Evolutionary conservation across 2,113 vertebrate genomes (phyloP), one percentile per base, ranked within the genome.

Genomic region (Laterallus jamaicensis): DNA sequence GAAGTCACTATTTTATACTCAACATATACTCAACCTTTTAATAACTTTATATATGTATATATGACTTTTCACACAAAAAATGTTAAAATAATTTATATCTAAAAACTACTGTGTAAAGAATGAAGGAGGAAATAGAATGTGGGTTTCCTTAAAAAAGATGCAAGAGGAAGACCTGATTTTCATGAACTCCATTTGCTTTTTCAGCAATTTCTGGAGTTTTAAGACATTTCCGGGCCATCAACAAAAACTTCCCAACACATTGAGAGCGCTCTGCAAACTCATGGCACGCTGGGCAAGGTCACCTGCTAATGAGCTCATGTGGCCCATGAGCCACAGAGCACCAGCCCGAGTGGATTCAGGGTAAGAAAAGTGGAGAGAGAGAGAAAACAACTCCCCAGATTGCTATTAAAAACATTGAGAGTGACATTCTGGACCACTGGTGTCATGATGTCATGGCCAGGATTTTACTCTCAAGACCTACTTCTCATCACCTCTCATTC

Each of bases 81-180:
- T 37, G 92, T 94, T 96, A 97, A 94, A 96, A 96, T 96, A 97
- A 96, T 95, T 97, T 97, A 94, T 93, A 90, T 44, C 92, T 94
- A 79, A 92, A 92, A 96, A 50, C 90, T 94, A 93, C 77, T 60
- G 91, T 92, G 89, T 94, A 86, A 95, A 93, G 82, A 86, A 79
- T 1, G 5, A 83, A 90, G 82, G 21, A 94, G 35, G 76, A 92
- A 93, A 94, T 68, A 86, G 96, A 96, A 82, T 40, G 22, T 77
- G n/a, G 32, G 19, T 76, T 94, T 86, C 55, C 78, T 88, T 91
- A 90, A 80, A 95, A 89, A 92, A 47, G 47, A 49, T 85, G 59
- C 63, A 92, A 89, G 78, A 95, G 93, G 95, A 97, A 96, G 96
- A 96, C 90, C 77, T 58, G 95, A 89, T 93, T 95, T 90, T 83